Conservation (phyloP, 2,888 invertebrate species). For the Sympetrum striolatum region DNA sequence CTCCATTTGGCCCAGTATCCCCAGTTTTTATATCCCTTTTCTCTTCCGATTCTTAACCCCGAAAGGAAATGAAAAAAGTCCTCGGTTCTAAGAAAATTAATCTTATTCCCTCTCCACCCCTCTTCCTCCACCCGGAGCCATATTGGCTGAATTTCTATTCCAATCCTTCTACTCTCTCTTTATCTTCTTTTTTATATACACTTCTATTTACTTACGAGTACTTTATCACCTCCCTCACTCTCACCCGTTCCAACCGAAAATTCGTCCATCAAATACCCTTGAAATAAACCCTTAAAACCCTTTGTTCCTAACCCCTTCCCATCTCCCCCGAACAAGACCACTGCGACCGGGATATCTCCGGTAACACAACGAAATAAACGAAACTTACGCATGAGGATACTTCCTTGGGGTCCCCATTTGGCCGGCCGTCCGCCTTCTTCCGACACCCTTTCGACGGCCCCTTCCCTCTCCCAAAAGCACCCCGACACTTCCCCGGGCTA, state of each 20-base stretch:
- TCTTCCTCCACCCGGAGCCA: not conserved
- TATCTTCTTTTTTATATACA: not conserved
- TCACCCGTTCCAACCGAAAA: not conserved
- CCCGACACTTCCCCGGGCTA: not conserved
- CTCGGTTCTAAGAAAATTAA: not conserved
- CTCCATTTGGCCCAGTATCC: not conserved
- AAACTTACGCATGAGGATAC: not conserved
- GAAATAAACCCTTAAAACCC: not conserved
- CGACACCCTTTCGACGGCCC: not conserved
- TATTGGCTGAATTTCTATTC: constrained; percentile 27
- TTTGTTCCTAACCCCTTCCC: not conserved
- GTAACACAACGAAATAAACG: not conserved
- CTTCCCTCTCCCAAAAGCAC: not conserved
- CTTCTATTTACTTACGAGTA: not conserved
- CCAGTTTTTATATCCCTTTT: not conserved
- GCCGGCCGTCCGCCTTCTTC: not conserved
- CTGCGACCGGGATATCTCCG: not conserved
- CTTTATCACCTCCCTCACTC: not conserved
- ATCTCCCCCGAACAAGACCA: not conserved
- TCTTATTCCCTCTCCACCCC: not conserved
- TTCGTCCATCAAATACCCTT: not conserved
- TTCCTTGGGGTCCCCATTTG: not conserved
- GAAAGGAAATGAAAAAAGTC: constrained; percentile 8
- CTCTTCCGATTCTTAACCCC: not conserved
- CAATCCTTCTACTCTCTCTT: not conserved